Conservation (phyloP, 2,113 vertebrate species). For the Pardalotus punctatus region DNA sequence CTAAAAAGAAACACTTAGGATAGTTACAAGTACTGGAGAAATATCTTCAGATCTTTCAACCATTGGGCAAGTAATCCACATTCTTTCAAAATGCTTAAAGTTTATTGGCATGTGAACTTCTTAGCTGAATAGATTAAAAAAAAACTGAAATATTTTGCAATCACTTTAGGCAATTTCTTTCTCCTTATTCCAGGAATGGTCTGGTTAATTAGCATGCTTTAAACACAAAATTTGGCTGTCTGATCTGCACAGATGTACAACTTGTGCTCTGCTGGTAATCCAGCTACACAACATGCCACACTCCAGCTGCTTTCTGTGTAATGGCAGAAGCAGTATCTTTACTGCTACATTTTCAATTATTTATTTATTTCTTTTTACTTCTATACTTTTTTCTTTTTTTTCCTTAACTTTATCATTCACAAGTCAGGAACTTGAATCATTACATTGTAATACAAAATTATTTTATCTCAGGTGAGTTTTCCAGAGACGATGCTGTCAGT, state of each 20-base stretch:
- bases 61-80: not conserved
- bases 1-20: not conserved
- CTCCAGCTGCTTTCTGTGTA: constrained; percentile 17
- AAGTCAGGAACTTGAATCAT: not conserved
- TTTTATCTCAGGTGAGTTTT: not conserved
- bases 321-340: not conserved
- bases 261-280: constrained; percentile 32
- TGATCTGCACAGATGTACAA: constrained; percentile 36
- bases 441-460: not conserved
- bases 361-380: not conserved
- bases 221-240: constrained; percentile 32
- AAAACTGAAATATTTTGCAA: constrained; percentile 25
- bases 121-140: not conserved
- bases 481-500: not conserved
- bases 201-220: constrained; percentile 39
- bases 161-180: not conserved
- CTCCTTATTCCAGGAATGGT: constrained; percentile 19
- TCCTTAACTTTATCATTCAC: not conserved
- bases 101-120: constrained; percentile 14
- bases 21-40: not conserved
- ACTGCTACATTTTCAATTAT: not conserved
- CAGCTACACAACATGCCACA: not conserved
- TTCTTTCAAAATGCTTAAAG: constrained; percentile 14
- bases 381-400: not conserved
- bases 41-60: constrained; percentile 25